Evolutionary conservation across 1,140 invertebrate species (phyloP).

Genomic region (Bombus balteatus): DNA sequence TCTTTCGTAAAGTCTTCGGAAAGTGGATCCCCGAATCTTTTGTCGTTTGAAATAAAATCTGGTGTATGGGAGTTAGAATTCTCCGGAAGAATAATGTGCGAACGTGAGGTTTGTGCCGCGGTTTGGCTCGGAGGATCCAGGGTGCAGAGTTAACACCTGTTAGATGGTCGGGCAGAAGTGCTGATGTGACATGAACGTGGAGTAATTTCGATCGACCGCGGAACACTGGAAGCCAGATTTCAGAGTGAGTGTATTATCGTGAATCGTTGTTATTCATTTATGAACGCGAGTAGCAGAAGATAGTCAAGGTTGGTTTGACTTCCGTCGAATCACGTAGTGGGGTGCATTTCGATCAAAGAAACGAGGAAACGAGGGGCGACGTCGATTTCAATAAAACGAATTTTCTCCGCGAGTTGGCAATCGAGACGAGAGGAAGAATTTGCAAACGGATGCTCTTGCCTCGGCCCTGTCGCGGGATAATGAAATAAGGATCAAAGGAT

Average conservation of each 20-base stretch:
- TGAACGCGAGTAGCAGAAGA: neutral
- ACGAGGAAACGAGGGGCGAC: constrained; percentile 53
- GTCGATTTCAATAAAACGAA: constrained; percentile 79
- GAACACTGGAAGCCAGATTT: neutral
- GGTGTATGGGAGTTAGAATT: neutral
- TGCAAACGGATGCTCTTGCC: constrained; percentile 75
- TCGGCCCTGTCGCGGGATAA: constrained; percentile 71
- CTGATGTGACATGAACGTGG: constrained; percentile 19
- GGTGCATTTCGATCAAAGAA: constrained; percentile 59
- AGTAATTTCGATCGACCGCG: constrained; percentile 5
- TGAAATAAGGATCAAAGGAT: constrained; percentile 82
- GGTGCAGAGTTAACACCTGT: constrained; percentile 42
- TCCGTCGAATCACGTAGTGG: constrained; percentile 13
- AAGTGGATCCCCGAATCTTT: neutral
- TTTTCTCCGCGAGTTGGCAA: constrained; percentile 78
- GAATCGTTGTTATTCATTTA: neutral
- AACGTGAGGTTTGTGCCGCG: constrained; percentile 5
- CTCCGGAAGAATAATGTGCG: constrained; percentile 3
- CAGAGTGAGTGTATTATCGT: neutral
- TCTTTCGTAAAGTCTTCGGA: neutral
- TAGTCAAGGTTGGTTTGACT: constrained; percentile 9
- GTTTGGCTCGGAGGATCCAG: neutral
- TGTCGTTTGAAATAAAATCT: neutral
- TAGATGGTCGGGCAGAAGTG: constrained; percentile 34
- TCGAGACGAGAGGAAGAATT: constrained; percentile 76